These are phyloP conservation scores for Lepidostoma basale DNA, from an alignment of 1,140 invertebrate genomes.

Conservation along the genomic window DNA sequence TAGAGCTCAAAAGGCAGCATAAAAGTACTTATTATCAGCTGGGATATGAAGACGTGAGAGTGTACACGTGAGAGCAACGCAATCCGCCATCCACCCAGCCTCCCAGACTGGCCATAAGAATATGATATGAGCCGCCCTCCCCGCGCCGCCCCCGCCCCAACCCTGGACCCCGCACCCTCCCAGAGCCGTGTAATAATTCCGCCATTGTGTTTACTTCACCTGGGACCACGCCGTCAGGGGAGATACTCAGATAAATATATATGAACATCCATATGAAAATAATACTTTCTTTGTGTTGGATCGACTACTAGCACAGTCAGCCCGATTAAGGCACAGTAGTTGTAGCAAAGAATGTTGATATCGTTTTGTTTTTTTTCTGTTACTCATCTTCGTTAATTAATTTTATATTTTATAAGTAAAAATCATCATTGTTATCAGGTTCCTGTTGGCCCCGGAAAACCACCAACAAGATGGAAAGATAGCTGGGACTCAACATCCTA, in stretches of 20 bases:
- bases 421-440: too few relatives aligned
- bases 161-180: constrained; percentile 44
- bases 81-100: neutral
- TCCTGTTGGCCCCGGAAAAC: too few relatives aligned
- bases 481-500: too few relatives aligned
- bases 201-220: constrained; percentile 50
- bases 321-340: too few relatives aligned
- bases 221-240: constrained; percentile 20
- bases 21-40: neutral
- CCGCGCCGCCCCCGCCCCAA: constrained; percentile 47
- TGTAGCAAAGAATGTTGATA: too few relatives aligned
- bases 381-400: too few relatives aligned
- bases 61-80: constrained; percentile 13
- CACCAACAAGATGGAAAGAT: too few relatives aligned
- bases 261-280: constrained; percentile 17
- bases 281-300: too few relatives aligned
- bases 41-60: constrained; percentile 24
- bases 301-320: too few relatives aligned
- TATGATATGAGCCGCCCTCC: constrained; percentile 34
- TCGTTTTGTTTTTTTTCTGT: too few relatives aligned
- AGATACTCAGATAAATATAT: constrained; percentile 16
- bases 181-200: constrained; percentile 47
- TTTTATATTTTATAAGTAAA: too few relatives aligned
- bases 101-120: constrained; percentile 29
- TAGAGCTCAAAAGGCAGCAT: too few relatives aligned